Evolutionary conservation across 2,797 vertebrate genomes (phyloP), one percentile per base, ranked within the genome.

Genomic region (Sardinella longiceps): DNA sequence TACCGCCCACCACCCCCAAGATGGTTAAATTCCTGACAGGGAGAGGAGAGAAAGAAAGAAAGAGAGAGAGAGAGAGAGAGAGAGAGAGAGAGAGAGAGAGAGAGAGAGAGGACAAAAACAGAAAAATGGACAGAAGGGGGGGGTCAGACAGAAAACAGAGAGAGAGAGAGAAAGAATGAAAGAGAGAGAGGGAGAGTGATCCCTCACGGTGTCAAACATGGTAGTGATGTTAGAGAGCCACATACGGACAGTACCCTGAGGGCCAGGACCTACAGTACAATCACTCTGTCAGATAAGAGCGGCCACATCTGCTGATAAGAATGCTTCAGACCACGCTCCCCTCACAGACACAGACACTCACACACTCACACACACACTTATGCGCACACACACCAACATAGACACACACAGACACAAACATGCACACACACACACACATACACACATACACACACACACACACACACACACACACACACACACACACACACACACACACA

Each of bases 321-420:
- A 37, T 23, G 28, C 28, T 33, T 70, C 63, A 33, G 28, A 39
- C 66, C 33, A 33, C 63, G n/a, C n/a, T 28, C n/a, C n/a, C 14
- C 56, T n/a, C 56, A 60, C 56, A 60, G 20, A 60, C 56, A 60
- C 56, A 60, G 20, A 60, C 56, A 60, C 56, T 2, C 56, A 60
- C 58, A 63, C 58, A 63, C n/a, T 11, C n/a, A 3, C 28, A 33
- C 30, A 37, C 10, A 37, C 25, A 18, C 63, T 18, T 14, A 74
- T 5, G 39, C 33, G 82, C 50, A 83, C 81, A 88, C 43, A 74
- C 66, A 74, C 58, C 28, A n/a, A 63, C 58, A 63, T 10, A 63
- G n/a, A 51, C 56, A 25, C 2, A 60, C 56, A 60, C 56, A 60
- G 3, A n/a, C 56, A 60, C 56, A 60, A 2, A 60, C 20, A 60